phyloP scores from a whole-genome alignment of 2,113 vertebrate genomes.

The Cyrtonyx montezumae region DNA sequence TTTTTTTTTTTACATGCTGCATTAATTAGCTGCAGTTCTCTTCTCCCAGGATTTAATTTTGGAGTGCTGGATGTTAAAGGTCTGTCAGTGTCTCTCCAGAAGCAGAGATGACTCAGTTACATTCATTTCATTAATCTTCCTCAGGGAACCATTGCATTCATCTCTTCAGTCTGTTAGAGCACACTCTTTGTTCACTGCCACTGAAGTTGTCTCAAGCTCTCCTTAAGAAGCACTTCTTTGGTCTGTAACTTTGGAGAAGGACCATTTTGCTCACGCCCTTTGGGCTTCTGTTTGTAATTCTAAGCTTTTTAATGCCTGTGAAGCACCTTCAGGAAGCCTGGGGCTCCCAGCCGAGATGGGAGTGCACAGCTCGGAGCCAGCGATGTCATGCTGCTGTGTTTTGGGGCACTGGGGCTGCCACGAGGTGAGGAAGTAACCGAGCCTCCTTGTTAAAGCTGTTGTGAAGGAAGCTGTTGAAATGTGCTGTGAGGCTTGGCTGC shows the following conservation, averaged over 20 bases:
- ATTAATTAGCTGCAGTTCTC: background rate
- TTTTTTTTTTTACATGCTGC: background rate
- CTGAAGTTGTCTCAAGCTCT: background rate
- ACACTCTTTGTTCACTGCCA: background rate
- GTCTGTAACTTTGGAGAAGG: background rate
- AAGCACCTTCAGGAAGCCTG: background rate
- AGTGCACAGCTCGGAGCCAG: background rate
- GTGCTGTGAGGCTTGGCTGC: background rate
- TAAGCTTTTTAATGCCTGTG: background rate
- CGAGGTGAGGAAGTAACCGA: conserved; percentile 18
- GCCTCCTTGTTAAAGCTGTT: background rate
- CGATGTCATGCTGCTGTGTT: background rate
- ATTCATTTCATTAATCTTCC: background rate
- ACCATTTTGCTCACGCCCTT: fast-evolving
- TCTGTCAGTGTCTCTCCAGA: background rate
- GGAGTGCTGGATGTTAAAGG: background rate
- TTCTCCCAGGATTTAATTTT: background rate
- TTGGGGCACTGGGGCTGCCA: background rate
- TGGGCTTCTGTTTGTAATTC: background rate
- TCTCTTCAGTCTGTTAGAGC: background rate
- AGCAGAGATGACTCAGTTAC: background rate
- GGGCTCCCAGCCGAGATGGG: background rate
- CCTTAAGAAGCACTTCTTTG: background rate
- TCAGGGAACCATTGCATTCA: background rate
- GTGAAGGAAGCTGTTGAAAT: conserved; percentile 19